Evolutionary conservation across 1,140 invertebrate genomes (phyloP).

Genomic region (Thaumatotibia leucotreta): DNA sequence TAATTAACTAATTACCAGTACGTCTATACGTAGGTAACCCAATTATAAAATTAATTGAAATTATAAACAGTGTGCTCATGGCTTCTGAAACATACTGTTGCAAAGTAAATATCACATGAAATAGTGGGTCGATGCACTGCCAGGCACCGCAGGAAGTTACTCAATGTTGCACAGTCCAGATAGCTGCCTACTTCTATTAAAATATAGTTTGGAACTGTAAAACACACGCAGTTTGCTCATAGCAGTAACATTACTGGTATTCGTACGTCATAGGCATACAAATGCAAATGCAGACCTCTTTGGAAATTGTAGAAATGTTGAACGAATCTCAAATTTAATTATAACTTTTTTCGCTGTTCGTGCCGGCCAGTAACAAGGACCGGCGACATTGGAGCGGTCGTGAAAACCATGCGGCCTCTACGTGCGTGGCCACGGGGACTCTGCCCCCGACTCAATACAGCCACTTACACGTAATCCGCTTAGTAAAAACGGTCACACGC

Average conservation of each 20-base stretch:
- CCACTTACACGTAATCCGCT: conserved; percentile 4
- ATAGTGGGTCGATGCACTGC: conserved; percentile 31
- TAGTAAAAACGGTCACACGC: not conserved
- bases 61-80: conserved; percentile 3
- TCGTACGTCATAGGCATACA: not conserved
- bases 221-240: not conserved
- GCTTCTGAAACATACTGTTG: not conserved
- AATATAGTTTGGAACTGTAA: not conserved
- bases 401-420: conserved; percentile 2
- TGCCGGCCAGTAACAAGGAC: not conserved
- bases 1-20: not conserved
- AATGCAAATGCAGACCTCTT: not conserved
- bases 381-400: conserved; percentile 5
- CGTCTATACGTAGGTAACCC: not conserved
- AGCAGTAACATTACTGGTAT: not conserved
- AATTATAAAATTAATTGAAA: not conserved
- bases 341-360: not conserved
- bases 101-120: conserved; percentile 14
- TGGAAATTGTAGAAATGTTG: not conserved
- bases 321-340: not conserved
- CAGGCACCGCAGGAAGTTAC: conserved; percentile 37
- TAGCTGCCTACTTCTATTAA: conserved; percentile 11
- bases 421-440: conserved; percentile 8
- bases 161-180: conserved; percentile 25
- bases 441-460: conserved; percentile 4